Percentiles rank a stretch among this genome's conserved stretches.
phyloP scores from a whole-genome alignment of 2,113 vertebrate species.

The Psilopsiagon aurifrons region DNA sequence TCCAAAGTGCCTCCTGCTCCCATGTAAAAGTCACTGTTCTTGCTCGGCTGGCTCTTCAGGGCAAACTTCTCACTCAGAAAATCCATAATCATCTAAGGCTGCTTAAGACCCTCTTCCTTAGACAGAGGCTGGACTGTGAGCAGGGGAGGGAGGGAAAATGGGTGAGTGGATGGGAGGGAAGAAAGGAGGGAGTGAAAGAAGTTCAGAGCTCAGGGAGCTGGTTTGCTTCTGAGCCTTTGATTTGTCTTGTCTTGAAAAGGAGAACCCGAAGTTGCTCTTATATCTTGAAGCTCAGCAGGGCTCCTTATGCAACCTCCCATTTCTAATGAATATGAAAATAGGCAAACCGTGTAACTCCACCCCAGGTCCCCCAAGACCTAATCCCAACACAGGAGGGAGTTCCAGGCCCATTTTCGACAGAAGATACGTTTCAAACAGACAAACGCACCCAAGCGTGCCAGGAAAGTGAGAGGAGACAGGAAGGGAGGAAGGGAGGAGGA shows the following conservation, averaged over 20 bases:
- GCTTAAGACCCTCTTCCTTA: conserved; percentile 52
- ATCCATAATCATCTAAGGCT: conserved; percentile 88
- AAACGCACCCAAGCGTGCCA: not conserved
- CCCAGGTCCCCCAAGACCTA: conserved; percentile 70
- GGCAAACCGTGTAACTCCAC: conserved; percentile 82
- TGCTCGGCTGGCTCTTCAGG: conserved; percentile 87
- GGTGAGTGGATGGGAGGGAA: conserved; percentile 34
- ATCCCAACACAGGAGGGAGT: conserved; percentile 71
- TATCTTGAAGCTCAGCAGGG: conserved; percentile 81
- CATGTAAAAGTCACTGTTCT: conserved; percentile 93
- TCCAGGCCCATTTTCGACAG: conserved; percentile 68
- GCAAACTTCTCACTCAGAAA: conserved; percentile 95
- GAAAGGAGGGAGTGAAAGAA: conserved; percentile 46
- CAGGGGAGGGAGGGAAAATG: conserved; percentile 1
- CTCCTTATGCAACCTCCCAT: conserved; percentile 79
- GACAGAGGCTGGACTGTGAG: conserved; percentile 56
- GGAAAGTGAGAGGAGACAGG: conserved; percentile 1
- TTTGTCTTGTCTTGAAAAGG: conserved; percentile 79
- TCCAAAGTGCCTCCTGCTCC: conserved; percentile 85
- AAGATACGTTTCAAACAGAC: conserved; percentile 46
- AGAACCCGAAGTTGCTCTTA: conserved; percentile 84
- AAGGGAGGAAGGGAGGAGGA: not conserved
- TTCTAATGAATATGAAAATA: conserved; percentile 85
- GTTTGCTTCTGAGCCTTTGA: conserved; percentile 74
- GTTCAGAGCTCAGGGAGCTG: conserved; percentile 33